phyloP scores from a whole-genome alignment of 2,113 vertebrate genomes.

The Nansenia antarctica region DNA sequence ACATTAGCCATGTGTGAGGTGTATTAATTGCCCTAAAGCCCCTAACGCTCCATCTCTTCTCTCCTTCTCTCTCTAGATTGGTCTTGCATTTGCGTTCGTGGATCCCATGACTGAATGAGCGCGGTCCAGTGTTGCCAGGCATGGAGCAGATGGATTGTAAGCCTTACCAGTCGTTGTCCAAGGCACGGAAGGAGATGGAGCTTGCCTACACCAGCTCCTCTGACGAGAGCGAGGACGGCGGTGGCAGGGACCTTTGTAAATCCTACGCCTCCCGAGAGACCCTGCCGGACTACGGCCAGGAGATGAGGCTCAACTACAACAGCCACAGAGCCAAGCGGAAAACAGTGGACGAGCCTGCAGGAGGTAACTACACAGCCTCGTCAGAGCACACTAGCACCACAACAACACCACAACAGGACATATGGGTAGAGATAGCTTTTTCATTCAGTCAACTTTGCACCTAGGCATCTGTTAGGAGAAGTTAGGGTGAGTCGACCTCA shows the following conservation, averaged over 20 bases:
- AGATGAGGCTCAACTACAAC: slow-evolving; percentile 83
- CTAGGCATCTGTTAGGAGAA: background rate
- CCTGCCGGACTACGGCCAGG: slow-evolving; percentile 83
- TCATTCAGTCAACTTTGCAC: background rate
- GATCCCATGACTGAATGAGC: slow-evolving; percentile 72
- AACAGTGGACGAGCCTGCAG: slow-evolving; percentile 72
- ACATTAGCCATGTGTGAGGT: background rate
- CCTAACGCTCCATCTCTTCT: slow-evolving; percentile 23
- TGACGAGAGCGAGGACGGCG: slow-evolving; percentile 86
- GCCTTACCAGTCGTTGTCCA: slow-evolving; percentile 86
- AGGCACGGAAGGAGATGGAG: slow-evolving; percentile 87
- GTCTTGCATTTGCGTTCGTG: slow-evolving; percentile 51
- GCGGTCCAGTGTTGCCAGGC: slow-evolving; percentile 63
- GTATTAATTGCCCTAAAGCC: background rate
- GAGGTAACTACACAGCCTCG: slow-evolving; percentile 69
- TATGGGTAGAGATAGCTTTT: background rate
- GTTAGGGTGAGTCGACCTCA: background rate
- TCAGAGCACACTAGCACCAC: background rate
- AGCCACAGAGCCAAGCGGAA: slow-evolving; percentile 83
- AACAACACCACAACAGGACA: background rate
- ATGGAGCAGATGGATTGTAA: slow-evolving; percentile 91
- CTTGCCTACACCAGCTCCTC: slow-evolving; percentile 87
- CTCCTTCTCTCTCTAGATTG: slow-evolving; percentile 43
- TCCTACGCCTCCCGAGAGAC: slow-evolving; percentile 83
- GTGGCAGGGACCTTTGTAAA: slow-evolving; percentile 80